These are phyloP conservation scores for Tetragonula carbonaria DNA, from an alignment of 2,888 invertebrate genomes.

Conservation along the genomic window DNA sequence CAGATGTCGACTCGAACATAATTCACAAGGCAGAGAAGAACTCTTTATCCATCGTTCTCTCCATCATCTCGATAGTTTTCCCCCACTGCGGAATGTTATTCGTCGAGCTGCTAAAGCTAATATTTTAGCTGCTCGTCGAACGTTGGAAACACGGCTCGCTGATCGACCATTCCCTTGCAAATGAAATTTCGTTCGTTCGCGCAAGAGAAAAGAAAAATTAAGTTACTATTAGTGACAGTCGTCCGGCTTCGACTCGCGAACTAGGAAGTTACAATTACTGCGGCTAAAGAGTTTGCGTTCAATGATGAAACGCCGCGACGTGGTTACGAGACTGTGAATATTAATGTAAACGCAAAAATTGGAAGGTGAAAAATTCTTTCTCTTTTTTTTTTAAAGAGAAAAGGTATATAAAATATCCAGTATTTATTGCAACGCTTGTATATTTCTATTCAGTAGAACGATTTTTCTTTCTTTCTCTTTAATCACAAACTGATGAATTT, in stretches of 20 bases:
- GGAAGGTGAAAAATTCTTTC: neutral
- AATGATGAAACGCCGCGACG: neutral
- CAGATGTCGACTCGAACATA: constrained; percentile 19
- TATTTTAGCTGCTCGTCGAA: constrained; percentile 9
- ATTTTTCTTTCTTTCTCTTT: no score
- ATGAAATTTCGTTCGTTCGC: neutral
- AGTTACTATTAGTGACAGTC: neutral
- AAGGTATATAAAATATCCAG: neutral
- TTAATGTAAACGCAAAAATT: neutral
- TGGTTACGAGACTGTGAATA: neutral
- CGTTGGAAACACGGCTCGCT: neutral
- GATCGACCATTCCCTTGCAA: neutral
- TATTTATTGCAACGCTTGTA: neutral
- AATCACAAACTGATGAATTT: no score
- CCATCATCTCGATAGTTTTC: neutral
- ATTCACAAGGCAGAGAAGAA: constrained; percentile 11
- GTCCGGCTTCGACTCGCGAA: neutral
- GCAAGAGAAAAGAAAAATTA: neutral
- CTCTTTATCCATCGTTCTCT: constrained; percentile 13
- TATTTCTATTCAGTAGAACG: neutral
- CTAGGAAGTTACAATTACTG: neutral
- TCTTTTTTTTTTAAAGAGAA: no score
- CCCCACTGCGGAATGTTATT: constrained; percentile 8
- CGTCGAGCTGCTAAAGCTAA: neutral
- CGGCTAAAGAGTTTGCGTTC: neutral